Percentiles rank a stretch among this genome's conserved stretches.
Evolutionary conservation across 2,797 vertebrate genomes (phyloP).

Genomic region (Poecilia velifera): DNA sequence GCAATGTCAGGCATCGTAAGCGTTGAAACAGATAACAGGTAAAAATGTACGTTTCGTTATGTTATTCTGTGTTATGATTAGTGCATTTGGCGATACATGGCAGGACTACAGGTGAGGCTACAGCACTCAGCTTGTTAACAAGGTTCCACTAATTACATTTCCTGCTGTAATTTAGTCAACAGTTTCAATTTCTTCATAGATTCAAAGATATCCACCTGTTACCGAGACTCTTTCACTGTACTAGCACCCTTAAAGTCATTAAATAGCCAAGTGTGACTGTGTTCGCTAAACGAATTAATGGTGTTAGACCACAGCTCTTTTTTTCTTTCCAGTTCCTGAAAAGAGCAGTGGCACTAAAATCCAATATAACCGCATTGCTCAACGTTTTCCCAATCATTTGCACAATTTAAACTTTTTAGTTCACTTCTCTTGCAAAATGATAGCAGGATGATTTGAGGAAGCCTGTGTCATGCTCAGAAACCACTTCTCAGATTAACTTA

Average conservation of each 20-base stretch:
- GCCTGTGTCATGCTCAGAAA: slow-evolving; percentile 1
- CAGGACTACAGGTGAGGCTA: neutral
- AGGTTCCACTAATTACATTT: neutral
- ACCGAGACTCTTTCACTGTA: neutral
- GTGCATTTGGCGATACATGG: neutral
- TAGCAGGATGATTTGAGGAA: slow-evolving; percentile 14
- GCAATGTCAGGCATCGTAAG: neutral
- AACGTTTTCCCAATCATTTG: neutral
- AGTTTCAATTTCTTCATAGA: slow-evolving; percentile 29
- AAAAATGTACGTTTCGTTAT: neutral
- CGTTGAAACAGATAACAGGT: neutral
- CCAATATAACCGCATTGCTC: slow-evolving; percentile 3
- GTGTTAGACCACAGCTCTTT: neutral
- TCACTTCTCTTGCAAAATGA: slow-evolving; percentile 7
- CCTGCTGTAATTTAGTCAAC: neutral
- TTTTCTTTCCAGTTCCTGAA: neutral
- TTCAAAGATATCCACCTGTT: slow-evolving; percentile 2
- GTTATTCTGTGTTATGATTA: neutral
- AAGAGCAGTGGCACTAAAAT: slow-evolving; percentile 7
- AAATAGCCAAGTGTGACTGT: slow-evolving; percentile 1
- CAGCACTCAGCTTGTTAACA: neutral
- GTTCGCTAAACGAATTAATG: slow-evolving; percentile 10
- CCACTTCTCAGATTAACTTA: slow-evolving; percentile 4
- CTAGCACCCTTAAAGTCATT: slow-evolving; percentile 7
- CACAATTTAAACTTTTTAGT: slow-evolving; percentile 7